These are phyloP conservation scores for Sesamia nonagrioides DNA, from an alignment of 1,140 invertebrate species.

Conservation along the genomic window DNA sequence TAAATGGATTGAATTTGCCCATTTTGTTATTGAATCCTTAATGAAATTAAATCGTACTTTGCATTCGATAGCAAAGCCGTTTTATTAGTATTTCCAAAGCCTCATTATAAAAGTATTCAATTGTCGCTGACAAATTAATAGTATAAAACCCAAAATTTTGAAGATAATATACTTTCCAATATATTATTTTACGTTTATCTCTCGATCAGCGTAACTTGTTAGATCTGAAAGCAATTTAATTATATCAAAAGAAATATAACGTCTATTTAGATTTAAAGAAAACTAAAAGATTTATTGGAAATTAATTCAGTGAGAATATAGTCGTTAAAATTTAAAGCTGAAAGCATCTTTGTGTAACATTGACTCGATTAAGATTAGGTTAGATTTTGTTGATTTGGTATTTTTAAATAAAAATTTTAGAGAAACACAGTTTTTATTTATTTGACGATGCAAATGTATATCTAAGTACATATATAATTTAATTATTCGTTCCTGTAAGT, in stretches of 20 bases:
- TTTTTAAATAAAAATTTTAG: background rate
- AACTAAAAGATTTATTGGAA: slow-evolving; percentile 38
- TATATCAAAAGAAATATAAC: background rate
- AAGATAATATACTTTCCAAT: background rate
- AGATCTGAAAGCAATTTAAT: slow-evolving; percentile 1
- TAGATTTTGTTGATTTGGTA: background rate
- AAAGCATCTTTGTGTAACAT: slow-evolving; percentile 23
- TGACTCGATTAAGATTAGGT: slow-evolving; percentile 23
- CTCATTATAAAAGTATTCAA: background rate
- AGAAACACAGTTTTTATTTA: too few species aligned
- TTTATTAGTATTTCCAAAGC: too few species aligned
- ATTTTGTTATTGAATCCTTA: too few species aligned
- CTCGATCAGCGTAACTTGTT: background rate
- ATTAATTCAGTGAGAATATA: slow-evolving; percentile 30
- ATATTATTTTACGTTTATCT: background rate
- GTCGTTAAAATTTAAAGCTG: background rate
- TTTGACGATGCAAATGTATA: too few species aligned
- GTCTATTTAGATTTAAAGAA: slow-evolving; percentile 9
- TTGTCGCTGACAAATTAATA: background rate
- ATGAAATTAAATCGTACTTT: too few species aligned
- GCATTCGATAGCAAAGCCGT: too few species aligned
- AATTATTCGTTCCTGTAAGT: too few species aligned
- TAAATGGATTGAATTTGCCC: background rate
- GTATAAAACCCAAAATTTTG: background rate
- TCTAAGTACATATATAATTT: too few species aligned